phyloP scores from a whole-genome alignment of 1,140 invertebrate species.

The Polypedilum pembai region DNA sequence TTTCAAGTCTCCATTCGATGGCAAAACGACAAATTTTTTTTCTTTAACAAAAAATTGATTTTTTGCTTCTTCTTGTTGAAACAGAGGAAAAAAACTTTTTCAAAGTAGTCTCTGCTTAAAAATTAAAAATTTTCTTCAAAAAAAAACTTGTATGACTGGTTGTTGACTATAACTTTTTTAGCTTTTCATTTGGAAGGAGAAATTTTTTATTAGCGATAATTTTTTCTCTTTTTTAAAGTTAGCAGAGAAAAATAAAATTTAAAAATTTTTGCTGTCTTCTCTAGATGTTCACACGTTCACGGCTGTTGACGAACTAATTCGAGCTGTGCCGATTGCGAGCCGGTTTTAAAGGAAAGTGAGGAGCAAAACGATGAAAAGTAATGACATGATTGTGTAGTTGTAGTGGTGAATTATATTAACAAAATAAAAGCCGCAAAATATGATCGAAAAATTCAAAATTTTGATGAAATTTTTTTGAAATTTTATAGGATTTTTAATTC shows the following conservation, averaged over 20 bases:
- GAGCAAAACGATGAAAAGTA: too few relatives aligned
- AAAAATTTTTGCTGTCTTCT: not conserved
- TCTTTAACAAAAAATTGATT: not conserved
- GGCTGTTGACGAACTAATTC: constrained; percentile 10
- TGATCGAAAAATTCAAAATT: too few relatives aligned
- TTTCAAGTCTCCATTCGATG: constrained; percentile 2
- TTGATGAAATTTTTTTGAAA: too few relatives aligned
- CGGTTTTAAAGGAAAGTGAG: not conserved
- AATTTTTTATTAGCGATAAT: not conserved
- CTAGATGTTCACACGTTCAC: not conserved
- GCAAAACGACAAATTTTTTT: not conserved
- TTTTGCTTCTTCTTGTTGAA: not conserved
- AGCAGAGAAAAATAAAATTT: not conserved
- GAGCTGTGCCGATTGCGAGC: not conserved
- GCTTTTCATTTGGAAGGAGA: not conserved
- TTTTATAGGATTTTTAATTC: too few relatives aligned
- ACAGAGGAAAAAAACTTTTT: too few relatives aligned
- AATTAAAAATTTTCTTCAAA: not conserved
- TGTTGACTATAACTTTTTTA: not conserved
- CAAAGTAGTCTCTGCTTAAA: not conserved
- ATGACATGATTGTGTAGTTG: too few relatives aligned
- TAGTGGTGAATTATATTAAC: too few relatives aligned
- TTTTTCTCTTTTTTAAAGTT: too few relatives aligned
- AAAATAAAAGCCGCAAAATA: too few relatives aligned
- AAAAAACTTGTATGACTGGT: not conserved